Base-by-base conservation (phyloP, 2,797 vertebrate genomes). In the Takifugu rubripes region DNA sequence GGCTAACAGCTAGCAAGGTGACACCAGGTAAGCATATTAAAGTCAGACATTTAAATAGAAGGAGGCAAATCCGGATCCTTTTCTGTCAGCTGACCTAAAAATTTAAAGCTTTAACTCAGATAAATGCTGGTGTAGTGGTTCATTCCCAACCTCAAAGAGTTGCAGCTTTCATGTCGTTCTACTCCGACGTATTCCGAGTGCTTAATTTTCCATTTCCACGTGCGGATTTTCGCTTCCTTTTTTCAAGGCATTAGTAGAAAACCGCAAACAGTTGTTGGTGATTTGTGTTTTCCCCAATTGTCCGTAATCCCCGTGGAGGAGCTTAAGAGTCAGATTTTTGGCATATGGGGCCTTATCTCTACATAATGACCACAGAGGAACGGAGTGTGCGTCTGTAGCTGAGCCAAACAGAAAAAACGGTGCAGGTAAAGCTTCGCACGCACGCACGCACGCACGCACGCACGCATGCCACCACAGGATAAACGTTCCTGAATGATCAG, bases 261-360 rank as follows among this genome's bases (percentile, higher is more conserved):
- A 83, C 31, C 55, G 29, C 79, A 77, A 87, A 85, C 73, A 81
- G 72, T 53, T 83, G 78, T 84, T 83, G 76, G 78, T 83, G 78
- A 72, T 86, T 82, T 82, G 60, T 71, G 67, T 77, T 80, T 68
- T 63, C 3, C 49, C 50, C 76, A 86, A 83, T 82, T 86, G 81
- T 82, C 64, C 67, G 9, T 89, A 85, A 87, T 89, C 84, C 79
- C 64, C 57, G 66, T 56, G 68, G 74, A 77, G 67, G 60, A 86
- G 79, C 77, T 86, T 84, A 87, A 63, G 75, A 78, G 67, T 72
- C 79, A 64, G 71, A 84, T 84, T 80, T 80, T 71, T 75, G 70
- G 74, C 73, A 67, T 61, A 56, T 68, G 46, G 25, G 46, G 64
- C 49, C 54, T 72, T 68, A 79, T 85, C 67, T 84, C 85, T 72